Conservation (phyloP, 2,888 invertebrate species). For the Coenonympha arcania region DNA sequence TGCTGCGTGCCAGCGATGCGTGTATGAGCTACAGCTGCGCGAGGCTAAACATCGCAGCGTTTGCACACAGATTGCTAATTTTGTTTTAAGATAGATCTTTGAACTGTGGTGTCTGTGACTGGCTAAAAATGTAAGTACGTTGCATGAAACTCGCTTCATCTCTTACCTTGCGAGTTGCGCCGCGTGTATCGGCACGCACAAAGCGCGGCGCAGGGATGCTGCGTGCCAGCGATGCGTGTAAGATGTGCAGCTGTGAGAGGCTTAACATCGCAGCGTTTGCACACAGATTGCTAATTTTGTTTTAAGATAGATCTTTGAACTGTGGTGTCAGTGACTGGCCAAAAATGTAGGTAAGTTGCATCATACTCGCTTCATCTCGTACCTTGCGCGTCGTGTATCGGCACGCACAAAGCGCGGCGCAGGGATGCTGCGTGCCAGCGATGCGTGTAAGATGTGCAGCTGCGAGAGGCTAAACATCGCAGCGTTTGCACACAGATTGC, state of each 20-base stretch:
- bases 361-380: conserved; percentile 31
- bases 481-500: conserved; percentile 4
- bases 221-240: conserved; percentile 66
- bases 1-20: conserved; percentile 66
- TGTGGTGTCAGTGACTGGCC: too few relatives aligned
- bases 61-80: conserved; percentile 3
- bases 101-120: too few relatives aligned
- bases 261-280: conserved; percentile 4
- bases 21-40: conserved; percentile 65
- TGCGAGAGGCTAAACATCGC: conserved; percentile 31
- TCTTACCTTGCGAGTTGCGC: conserved; percentile 31
- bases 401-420: conserved; percentile 70
- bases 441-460: conserved; percentile 69
- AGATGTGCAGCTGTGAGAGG: conserved; percentile 57
- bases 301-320: too few relatives aligned
- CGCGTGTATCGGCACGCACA: conserved; percentile 67
- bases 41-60: conserved; percentile 4
- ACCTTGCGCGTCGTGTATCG: conserved; percentile 51
- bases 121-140: too few relatives aligned
- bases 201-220: conserved; percentile 66
- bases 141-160: conserved; percentile 30
- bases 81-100: too few relatives aligned
- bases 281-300: conserved; percentile 2
- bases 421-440: conserved; percentile 61
- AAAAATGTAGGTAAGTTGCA: conserved; percentile 7